These are phyloP conservation scores for Pachypanchax playfairii DNA, from an alignment of 2,113 vertebrate species.

Conservation along the genomic window DNA sequence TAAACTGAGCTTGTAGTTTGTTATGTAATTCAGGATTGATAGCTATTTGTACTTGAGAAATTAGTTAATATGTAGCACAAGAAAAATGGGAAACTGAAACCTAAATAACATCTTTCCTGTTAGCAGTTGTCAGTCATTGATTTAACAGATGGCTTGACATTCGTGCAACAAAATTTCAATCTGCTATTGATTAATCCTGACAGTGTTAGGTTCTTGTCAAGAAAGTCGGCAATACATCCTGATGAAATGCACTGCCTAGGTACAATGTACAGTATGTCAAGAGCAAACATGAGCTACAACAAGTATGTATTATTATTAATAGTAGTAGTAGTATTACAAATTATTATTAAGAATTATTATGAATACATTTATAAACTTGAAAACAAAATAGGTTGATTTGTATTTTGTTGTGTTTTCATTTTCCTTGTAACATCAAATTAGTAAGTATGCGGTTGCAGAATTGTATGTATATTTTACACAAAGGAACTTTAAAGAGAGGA, in stretches of 20 bases:
- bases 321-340: too few relatives aligned
- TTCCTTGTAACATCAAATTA: too few relatives aligned
- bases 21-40: neutral
- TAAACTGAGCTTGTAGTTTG: neutral
- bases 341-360: too few relatives aligned
- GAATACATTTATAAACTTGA: too few relatives aligned
- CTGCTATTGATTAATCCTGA: constrained; percentile 52
- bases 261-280: constrained; percentile 9
- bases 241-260: constrained; percentile 42
- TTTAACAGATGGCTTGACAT: constrained; percentile 51
- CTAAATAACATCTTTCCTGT: constrained; percentile 24
- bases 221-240: constrained; percentile 41
- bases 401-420: too few relatives aligned
- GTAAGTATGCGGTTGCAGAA: too few relatives aligned
- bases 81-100: constrained; percentile 1
- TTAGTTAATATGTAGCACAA: neutral
- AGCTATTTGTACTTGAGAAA: neutral
- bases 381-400: too few relatives aligned
- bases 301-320: too few relatives aligned
- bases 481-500: neutral
- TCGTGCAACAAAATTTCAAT: constrained; percentile 70
- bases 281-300: constrained; percentile 1
- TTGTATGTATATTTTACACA: neutral
- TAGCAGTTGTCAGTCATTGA: constrained; percentile 59
- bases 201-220: constrained; percentile 64